phyloP scores from a whole-genome alignment of 2,888 invertebrate genomes.

The Helobdella robusta region DNA sequence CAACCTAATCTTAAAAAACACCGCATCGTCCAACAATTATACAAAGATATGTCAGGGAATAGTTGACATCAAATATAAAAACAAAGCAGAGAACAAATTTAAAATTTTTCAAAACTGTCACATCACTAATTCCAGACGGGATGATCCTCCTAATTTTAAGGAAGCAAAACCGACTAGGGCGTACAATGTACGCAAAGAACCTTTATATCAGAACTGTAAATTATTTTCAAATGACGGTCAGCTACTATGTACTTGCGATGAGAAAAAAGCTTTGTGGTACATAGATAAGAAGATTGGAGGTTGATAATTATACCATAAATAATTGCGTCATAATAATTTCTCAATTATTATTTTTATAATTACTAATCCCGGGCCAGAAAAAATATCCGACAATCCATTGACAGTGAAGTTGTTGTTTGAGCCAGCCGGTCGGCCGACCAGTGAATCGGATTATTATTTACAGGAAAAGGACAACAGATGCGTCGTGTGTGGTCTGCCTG shows the following conservation, averaged over 20 bases:
- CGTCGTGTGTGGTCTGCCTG: slow-evolving; percentile 65
- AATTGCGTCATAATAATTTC: no score
- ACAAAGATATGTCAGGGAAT: neutral
- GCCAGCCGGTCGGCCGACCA: slow-evolving; percentile 62
- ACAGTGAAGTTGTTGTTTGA: slow-evolving; percentile 67
- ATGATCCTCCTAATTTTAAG: no score
- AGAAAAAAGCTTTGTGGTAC: slow-evolving; percentile 67
- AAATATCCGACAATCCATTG: slow-evolving; percentile 54
- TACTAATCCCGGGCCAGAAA: no score
- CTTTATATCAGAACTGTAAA: slow-evolving; percentile 68
- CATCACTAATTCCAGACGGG: no score
- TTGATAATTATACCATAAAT: no score
- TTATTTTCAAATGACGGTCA: slow-evolving; percentile 70
- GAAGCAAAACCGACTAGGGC: slow-evolving; percentile 19
- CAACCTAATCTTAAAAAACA: neutral
- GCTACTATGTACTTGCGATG: slow-evolving; percentile 65
- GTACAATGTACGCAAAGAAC: slow-evolving; percentile 55
- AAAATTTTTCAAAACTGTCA: no score
- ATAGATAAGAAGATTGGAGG: slow-evolving; percentile 50
- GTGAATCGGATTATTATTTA: slow-evolving; percentile 62
- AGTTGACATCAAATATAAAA: slow-evolving; percentile 2
- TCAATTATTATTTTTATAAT: no score
- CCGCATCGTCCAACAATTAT: neutral
- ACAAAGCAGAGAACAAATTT: neutral
- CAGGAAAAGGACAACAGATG: slow-evolving; percentile 65